phyloP scores from a whole-genome alignment of 2,113 vertebrate genomes.

The Brachirus orientalis region DNA sequence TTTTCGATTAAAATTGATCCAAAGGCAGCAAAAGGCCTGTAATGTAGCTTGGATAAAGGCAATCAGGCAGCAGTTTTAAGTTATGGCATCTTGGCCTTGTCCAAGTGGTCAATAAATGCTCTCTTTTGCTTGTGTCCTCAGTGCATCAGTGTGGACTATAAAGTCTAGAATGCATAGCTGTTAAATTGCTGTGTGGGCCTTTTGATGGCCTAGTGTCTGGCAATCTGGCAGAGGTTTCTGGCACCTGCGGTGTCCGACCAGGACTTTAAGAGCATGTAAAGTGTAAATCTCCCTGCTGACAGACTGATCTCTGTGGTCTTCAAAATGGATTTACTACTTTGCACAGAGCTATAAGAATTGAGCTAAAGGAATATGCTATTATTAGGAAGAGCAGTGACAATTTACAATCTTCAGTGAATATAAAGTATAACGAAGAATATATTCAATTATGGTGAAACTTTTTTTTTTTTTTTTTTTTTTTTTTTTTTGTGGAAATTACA shows the following conservation, averaged over 20 bases:
- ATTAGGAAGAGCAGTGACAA: constrained; percentile 3
- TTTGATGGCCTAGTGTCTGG: constrained; percentile 51
- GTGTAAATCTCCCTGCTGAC: constrained; percentile 66
- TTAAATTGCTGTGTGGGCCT: constrained; percentile 59
- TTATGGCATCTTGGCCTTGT: constrained; percentile 57
- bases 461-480: no score
- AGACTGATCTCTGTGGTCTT: constrained; percentile 51
- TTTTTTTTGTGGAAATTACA: no score
- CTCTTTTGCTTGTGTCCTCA: constrained; percentile 65
- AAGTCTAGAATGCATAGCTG: constrained; percentile 61
- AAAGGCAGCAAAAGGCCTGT: constrained; percentile 30
- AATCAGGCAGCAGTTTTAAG: constrained; percentile 57
- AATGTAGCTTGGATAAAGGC: constrained; percentile 51
- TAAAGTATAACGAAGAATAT: not conserved
- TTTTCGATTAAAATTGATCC: constrained; percentile 48
- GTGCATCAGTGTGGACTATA: constrained; percentile 60
- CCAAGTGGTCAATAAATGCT: constrained; percentile 71
- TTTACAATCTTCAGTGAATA: not conserved
- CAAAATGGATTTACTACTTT: constrained; percentile 51
- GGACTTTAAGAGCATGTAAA: constrained; percentile 69
- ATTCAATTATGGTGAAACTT: constrained; percentile 2
- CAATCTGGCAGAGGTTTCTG: constrained; percentile 58
- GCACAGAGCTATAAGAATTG: constrained; percentile 37
- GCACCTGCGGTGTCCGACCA: constrained; percentile 49
- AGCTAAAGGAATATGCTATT: constrained; percentile 27